A percentile compares a stretch with the other conserved stretches of the same genome.
Conservation (phyloP, 2,888 invertebrate genomes). For the Julus scandinavius region DNA sequence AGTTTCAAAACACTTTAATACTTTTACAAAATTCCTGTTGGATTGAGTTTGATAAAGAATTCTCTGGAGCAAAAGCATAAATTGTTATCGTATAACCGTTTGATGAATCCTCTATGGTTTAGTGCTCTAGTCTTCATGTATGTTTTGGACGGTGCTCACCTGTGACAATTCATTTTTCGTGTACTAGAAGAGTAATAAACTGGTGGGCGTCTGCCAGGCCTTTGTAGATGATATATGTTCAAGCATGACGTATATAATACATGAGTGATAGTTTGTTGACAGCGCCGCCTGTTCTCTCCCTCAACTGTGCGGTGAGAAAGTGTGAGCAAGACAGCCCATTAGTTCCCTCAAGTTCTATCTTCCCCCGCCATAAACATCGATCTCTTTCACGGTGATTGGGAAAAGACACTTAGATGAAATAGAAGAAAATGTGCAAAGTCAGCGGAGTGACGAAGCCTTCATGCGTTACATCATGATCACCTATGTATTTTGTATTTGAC, state of each 20-base stretch:
- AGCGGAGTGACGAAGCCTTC: slow-evolving; percentile 35
- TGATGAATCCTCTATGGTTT: too few relatives aligned
- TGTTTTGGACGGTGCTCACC: neutral
- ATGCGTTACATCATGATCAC: slow-evolving; percentile 46
- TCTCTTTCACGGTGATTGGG: slow-evolving; percentile 41
- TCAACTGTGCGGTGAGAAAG: slow-evolving; percentile 1
- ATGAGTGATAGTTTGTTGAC: slow-evolving; percentile 41
- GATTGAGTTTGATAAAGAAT: too few relatives aligned
- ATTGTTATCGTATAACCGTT: too few relatives aligned
- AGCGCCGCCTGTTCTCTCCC: slow-evolving; percentile 36
- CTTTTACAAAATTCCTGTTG: too few relatives aligned
- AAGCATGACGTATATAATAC: neutral
- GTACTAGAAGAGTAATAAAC: slow-evolving; percentile 27
- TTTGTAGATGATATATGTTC: neutral
- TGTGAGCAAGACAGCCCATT: slow-evolving; percentile 36
- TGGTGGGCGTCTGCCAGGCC: slow-evolving; percentile 31
- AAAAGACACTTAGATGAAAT: slow-evolving; percentile 41
- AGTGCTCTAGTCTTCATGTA: neutral
- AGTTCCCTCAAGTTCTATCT: slow-evolving; percentile 30
- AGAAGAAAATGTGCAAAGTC: slow-evolving; percentile 43
- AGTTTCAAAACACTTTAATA: too few relatives aligned
- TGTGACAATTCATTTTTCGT: neutral
- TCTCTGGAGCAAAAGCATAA: too few relatives aligned
- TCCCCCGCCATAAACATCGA: slow-evolving; percentile 16
- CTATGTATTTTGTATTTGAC: slow-evolving; percentile 39